Evolutionary conservation across 2,888 invertebrate species (phyloP), one percentile per base, ranked within the genome.

Genomic region (Schrankia costaestrigalis): DNA sequence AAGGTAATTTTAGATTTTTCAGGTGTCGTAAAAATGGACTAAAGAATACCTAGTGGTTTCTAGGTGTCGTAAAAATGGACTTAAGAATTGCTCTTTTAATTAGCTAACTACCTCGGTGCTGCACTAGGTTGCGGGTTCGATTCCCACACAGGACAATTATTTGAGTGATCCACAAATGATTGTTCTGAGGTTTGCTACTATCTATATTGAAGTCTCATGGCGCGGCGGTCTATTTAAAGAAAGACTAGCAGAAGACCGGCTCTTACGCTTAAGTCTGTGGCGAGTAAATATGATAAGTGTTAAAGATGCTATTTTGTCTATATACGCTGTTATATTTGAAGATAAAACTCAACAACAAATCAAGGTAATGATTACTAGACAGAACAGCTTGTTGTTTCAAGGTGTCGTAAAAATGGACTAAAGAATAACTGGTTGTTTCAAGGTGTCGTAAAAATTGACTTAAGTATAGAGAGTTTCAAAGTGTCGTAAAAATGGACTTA

Each of bases 151-250:
- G n/a, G n/a, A n/a, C n/a, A n/a, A n/a, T n/a, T n/a, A n/a, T n/a
- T n/a, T n/a, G n/a, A n/a, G n/a, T n/a, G n/a, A n/a, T n/a, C n/a
- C n/a, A n/a, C n/a, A n/a, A n/a, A n/a, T n/a, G n/a, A n/a, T n/a
- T n/a, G n/a, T n/a, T n/a, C n/a, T n/a, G n/a, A n/a, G n/a, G n/a
- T n/a, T n/a, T n/a, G n/a, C 45, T 63, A 7, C 45, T 69, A 0
- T 41, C 48, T 2, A 62, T 74, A 2, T 35, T 75, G n/a, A 43
- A 60, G n/a, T 39, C 46, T 2, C 59, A 74, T 49, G 52, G 65
- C n/a, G n/a, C n/a, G n/a, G n/a, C 0, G 22, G 25, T 5, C 41
- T 76, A 7, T 75, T 77, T 52, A 59, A 54, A 17, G 75, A 73
- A 47, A 36, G 47, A 1, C 3, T 74, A 4, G 27, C 57, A 0